Base-by-base conservation (phyloP, 2,888 invertebrate species). In the Caenorhabditis sinica region DNA sequence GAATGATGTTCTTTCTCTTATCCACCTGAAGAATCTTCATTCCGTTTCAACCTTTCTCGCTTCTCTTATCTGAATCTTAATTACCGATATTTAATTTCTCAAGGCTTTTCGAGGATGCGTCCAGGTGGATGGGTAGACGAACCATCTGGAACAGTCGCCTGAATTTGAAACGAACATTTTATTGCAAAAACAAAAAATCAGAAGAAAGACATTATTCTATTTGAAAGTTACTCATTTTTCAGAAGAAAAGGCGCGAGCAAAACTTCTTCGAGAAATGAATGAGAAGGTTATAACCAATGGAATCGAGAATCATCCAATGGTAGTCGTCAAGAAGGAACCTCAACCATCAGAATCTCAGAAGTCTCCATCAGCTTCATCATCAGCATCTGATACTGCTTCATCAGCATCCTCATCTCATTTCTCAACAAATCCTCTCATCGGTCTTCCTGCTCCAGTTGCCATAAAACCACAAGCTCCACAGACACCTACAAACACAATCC, bases 351-450 rank as follows among this genome's bases (percentile, higher is more conserved):
- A 86, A 40, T 81, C 79, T 2, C 88, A 88, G 45, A 88, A 88
- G 49, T 82, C 82, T 40, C 88, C 88, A 17, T 85, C 84, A 13
- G 86, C 88, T 13, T 79, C 77, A 1, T 88, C 88, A 13, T 87
- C 87, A 1, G 88, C 88, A n/a, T 88, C 88, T 20, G 88, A 88
- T 60, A 88, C 88, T 49, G 86, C 88, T 3, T 88, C 88, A 17
- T 88, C 88, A 17, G 86, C 88, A 3, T 80, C 86, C 8, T 83
- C 87, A 3, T 87, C 88, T 9, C 79, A 81, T 51, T 82, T 84
- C 51, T 77, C 85, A 9, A 69, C 69, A 28, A 69, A 69, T 56
- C 49, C 40, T 43, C 49, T 79, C 6, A 53, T 77, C 5, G 86
- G 85, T 0, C 69, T 88, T 11, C 85, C 85, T 0, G 87, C 87